Base-by-base conservation (phyloP, 2,888 invertebrate species). In the Cryptus viduatorius region DNA sequence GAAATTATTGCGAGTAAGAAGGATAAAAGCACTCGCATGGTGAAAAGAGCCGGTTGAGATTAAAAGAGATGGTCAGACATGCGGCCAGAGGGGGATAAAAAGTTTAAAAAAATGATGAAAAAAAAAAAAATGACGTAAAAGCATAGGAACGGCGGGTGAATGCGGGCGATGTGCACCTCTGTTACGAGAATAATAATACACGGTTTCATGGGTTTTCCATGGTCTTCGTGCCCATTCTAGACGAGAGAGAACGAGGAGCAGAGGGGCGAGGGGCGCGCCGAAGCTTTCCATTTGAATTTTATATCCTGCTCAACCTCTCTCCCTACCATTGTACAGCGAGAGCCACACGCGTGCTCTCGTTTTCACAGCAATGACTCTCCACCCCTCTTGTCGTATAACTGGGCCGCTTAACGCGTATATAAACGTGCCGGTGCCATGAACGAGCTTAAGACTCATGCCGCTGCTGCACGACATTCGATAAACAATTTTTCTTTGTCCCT, bases 251-350 rank as follows among this genome's bases (percentile, higher is more conserved):
- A 46, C 16, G 61, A 31, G 59, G 16, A 29, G 46, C 8, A 8
- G 37, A 37, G 37, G 44, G 67, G 42, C 67, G 59, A 44, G 24
- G 79, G 46, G 10, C 12, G 24, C 59, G 2, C 8, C 46, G 67
- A 67, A 67, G 79, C 82, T 86, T 85, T 85, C 84, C 79, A 88
- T 88, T 89, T 86, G 83, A 85, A 88, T 89, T 89, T 89, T 89
- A 87, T 87, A 89, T 88, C 85, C 83, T 44, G 48, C 65, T 72
- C 79, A 77, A 82, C 86, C 84, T 84, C 86, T 84, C 31, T 29
- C 14, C 75, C 76, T 65, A 83, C 71, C 76, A 86, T 77, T 81
- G 53, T 65, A 79, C 78, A 82, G 61, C 64, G 76, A 44, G 61
- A 16, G 46, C 12, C 12, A 46, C 31, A 76, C 61, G 46, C 78